Conservation (phyloP, 2,888 invertebrate species). For the Anticlea derivata region DNA sequence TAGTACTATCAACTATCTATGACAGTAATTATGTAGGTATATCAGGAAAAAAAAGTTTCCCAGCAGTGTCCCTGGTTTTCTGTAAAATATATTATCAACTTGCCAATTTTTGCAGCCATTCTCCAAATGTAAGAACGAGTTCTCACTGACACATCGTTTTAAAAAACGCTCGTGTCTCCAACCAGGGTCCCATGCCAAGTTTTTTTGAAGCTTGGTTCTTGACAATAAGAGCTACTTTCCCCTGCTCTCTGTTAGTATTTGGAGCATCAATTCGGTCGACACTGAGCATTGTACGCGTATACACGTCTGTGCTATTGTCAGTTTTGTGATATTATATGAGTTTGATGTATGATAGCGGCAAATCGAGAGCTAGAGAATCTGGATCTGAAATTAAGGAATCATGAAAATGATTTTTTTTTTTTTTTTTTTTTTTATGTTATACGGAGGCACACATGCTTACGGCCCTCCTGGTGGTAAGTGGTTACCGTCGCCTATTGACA, state of each 20-base stretch:
- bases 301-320: constrained; percentile 54
- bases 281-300: constrained; percentile 42
- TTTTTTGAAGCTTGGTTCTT: neutral
- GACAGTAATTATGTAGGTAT: too few relatives aligned
- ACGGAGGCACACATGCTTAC: too few relatives aligned
- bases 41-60: too few relatives aligned
- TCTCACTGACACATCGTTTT: neutral
- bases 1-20: too few relatives aligned
- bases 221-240: constrained; percentile 37
- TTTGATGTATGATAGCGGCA: constrained; percentile 54
- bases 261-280: constrained; percentile 37
- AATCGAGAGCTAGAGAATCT: constrained; percentile 16
- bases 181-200: neutral
- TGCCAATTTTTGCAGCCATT: neutral
- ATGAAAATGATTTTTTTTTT: too few relatives aligned
- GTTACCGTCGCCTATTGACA: too few relatives aligned
- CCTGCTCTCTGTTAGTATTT: constrained; percentile 27
- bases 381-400: constrained; percentile 8
- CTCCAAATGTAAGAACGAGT: neutral
- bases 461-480: too few relatives aligned
- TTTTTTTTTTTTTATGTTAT: too few relatives aligned
- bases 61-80: too few relatives aligned
- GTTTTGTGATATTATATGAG: constrained; percentile 62
- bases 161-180: neutral
- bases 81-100: too few relatives aligned